These are phyloP conservation scores for Gymnoscelis rufifasciata DNA, from an alignment of 2,888 invertebrate species.

Conservation along the genomic window DNA sequence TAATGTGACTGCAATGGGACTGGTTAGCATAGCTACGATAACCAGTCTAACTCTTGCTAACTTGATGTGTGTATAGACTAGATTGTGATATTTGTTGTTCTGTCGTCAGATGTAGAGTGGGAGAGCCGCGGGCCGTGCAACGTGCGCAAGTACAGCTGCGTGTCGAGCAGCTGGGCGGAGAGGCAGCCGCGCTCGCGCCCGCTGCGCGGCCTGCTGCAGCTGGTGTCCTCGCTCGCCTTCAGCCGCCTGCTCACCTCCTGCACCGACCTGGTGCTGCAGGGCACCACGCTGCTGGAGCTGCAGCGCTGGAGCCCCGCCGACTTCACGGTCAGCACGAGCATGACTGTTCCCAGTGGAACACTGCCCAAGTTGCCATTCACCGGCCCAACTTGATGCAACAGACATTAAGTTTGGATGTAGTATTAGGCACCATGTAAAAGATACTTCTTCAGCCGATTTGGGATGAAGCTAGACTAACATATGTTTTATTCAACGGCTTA, in stretches of 20 bases:
- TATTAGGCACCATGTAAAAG: too few species aligned
- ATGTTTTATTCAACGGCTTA: too few species aligned
- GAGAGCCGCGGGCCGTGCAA: constrained; percentile 77
- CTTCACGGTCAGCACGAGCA: constrained; percentile 87
- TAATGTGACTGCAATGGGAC: too few species aligned
- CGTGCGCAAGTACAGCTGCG: constrained; percentile 68
- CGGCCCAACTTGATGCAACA: too few species aligned
- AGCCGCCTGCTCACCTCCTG: constrained; percentile 82
- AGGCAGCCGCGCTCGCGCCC: constrained; percentile 22
- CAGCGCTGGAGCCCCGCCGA: constrained; percentile 88
- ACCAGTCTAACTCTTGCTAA: too few species aligned
- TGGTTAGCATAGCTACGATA: constrained; percentile 28
- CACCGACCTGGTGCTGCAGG: constrained; percentile 81
- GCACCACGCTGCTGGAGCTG: constrained; percentile 81
- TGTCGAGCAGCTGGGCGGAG: constrained; percentile 52
- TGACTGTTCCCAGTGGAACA: too few species aligned
- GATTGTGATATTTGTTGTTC: too few species aligned
- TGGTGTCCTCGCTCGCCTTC: constrained; percentile 69
- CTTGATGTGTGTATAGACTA: too few species aligned
- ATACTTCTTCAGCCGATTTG: too few species aligned
- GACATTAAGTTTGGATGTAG: too few species aligned
- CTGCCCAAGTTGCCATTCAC: too few species aligned
- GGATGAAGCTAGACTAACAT: too few species aligned
- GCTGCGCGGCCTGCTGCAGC: constrained; percentile 65
- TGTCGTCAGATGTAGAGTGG: constrained; percentile 79